Evolutionary conservation across 30 jellyfish, hydroid and myxozoan species (phyloP).

Genomic region (Chrysaora quinquecirrha): DNA sequence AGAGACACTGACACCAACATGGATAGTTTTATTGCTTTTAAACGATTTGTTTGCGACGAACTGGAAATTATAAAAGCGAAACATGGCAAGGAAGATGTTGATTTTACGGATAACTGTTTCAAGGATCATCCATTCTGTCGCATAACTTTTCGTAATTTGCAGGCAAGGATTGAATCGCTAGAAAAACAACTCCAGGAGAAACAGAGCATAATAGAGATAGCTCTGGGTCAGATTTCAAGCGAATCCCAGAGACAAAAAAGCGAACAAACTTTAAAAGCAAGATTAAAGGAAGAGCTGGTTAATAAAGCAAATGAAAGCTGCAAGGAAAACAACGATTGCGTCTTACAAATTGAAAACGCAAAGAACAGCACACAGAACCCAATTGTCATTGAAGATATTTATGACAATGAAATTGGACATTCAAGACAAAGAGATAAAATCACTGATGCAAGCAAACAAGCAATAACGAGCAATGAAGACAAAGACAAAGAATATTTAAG

Average conservation of each 20-base stretch:
- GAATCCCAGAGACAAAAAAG: too few species aligned
- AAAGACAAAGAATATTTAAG: constrained; percentile 9
- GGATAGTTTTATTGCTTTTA: not conserved
- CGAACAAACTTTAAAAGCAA: too few species aligned
- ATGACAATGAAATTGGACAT: too few species aligned
- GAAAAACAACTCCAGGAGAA: constrained; percentile 35
- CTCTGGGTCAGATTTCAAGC: too few species aligned
- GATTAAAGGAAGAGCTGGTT: too few species aligned
- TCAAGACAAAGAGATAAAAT: constrained; percentile 3
- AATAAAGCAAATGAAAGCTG: not conserved
- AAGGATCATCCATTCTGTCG: constrained; percentile 46
- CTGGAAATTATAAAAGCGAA: too few species aligned
- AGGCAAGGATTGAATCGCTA: too few species aligned
- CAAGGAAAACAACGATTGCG: constrained; percentile 15
- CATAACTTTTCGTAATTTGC: not conserved
- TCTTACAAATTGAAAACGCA: constrained; percentile 22
- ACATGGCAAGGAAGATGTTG: not conserved
- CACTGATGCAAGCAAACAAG: not conserved
- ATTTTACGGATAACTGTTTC: not conserved
- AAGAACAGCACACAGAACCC: too few species aligned
- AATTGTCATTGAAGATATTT: too few species aligned
- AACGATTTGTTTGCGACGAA: constrained; percentile 7
- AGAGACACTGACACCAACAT: constrained; percentile 2
- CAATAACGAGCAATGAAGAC: constrained; percentile 22
- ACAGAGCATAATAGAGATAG: too few species aligned